Evolutionary conservation across 2,888 invertebrate species (phyloP).

Genomic region (Xanthia icteritia): DNA sequence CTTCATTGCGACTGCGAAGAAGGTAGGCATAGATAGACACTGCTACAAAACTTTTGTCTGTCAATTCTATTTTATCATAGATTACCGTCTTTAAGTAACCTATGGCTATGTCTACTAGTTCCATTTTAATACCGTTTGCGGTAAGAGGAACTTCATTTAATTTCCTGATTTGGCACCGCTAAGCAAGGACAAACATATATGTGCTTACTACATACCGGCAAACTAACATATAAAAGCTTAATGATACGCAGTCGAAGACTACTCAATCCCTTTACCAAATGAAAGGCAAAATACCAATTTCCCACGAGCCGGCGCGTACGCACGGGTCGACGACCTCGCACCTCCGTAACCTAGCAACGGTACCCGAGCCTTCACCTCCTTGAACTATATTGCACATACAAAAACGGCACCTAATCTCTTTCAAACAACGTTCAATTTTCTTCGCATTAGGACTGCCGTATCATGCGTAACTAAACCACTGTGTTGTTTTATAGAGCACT

Average conservation of each 20-base stretch:
- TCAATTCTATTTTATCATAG: background rate
- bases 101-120: background rate
- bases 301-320: constrained; percentile 75
- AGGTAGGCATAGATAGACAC: background rate
- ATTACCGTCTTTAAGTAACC: background rate
- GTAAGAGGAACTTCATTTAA: background rate
- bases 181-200: constrained; percentile 18
- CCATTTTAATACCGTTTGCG: background rate
- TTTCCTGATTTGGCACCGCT: background rate
- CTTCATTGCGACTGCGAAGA: background rate
- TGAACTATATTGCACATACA: constrained; percentile 39
- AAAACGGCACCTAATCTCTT: constrained; percentile 35
- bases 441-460: constrained; percentile 30
- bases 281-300: constrained; percentile 67
- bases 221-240: constrained; percentile 14
- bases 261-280: constrained; percentile 55
- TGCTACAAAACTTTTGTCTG: background rate
- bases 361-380: constrained; percentile 78
- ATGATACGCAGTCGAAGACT: constrained; percentile 35
- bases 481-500: constrained; percentile 21
- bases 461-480: constrained; percentile 51
- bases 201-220: constrained; percentile 12
- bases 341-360: constrained; percentile 81
- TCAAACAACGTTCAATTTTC: constrained; percentile 41
- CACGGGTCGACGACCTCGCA: constrained; percentile 77